Base-by-base conservation (phyloP, 2,888 invertebrate species). In the Aplocera efformata region DNA sequence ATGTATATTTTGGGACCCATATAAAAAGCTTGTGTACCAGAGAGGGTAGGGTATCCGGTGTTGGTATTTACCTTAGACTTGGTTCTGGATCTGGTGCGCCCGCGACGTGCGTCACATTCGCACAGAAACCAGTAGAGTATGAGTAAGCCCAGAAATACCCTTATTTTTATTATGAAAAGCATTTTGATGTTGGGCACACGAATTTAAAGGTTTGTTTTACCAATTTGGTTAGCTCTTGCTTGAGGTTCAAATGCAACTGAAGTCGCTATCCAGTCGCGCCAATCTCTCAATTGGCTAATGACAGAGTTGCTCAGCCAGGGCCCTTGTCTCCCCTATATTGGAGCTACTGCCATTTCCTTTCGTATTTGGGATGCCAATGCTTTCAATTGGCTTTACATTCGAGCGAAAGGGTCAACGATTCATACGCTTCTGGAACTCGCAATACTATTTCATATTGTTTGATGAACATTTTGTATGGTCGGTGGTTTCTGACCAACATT, bases 11-110 rank as follows among this genome's bases (percentile, higher is more conserved):
- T n/a, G n/a, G n/a, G n/a, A n/a, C n/a, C n/a, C n/a, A n/a, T n/a
- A n/a, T n/a, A n/a, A n/a, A n/a, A n/a, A n/a, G n/a, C n/a, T n/a
- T n/a, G n/a, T n/a, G n/a, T n/a, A n/a, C n/a, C n/a, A n/a, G n/a
- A n/a, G n/a, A n/a, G 5, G 2, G 13, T 17, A 3, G 5, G 5
- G 5, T 17, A 3, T 17, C 13, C 13, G 5, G 5, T 5, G 5
- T 17, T 5, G 2, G 3, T 17, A 17, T 17, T 48, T 67, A 93
- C 93, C 88, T 93, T 92, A 0, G 94, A 95, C 67, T 94, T 94
- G 33, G 93, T 92, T 60, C 94, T 91, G 54, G 93, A 90, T 60
- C 94, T 90, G 21, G 90, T 88, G 44, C 95, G 90, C 6, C 93
- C 94, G 60, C 95, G 90, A 30, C 95, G 89, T 1, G 90, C 92